Evolutionary conservation across 2,888 invertebrate genomes (phyloP).

Genomic region (Rotaria macrura): DNA sequence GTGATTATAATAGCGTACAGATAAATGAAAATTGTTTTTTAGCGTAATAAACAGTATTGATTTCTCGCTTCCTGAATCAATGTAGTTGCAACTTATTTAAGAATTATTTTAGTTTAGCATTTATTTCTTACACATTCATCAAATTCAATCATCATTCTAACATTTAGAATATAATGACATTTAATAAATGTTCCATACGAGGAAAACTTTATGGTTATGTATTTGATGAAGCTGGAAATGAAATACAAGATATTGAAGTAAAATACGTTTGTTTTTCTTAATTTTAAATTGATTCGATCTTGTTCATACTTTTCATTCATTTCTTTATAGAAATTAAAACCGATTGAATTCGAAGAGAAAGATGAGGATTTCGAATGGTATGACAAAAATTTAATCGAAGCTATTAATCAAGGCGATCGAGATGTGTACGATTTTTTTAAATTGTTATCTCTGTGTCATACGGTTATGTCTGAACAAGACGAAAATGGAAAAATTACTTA

Average conservation of each 20-base stretch:
- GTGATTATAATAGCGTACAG: too few species aligned
- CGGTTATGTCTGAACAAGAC: slow-evolving; percentile 93
- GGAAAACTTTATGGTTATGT: slow-evolving; percentile 71
- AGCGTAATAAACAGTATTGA: too few species aligned
- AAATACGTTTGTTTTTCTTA: slow-evolving; percentile 52
- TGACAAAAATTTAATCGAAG: slow-evolving; percentile 71
- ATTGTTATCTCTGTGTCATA: slow-evolving; percentile 85
- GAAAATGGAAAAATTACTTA: slow-evolving; percentile 59
- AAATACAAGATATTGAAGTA: slow-evolving; percentile 20
- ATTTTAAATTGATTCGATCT: too few species aligned
- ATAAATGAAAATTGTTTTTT: too few species aligned
- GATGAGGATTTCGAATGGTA: slow-evolving; percentile 68
- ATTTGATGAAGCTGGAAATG: slow-evolving; percentile 63
- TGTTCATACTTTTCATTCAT: too few species aligned
- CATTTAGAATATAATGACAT: slow-evolving; percentile 99
- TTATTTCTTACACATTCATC: too few species aligned
- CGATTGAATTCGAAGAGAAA: background rate
- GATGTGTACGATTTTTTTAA: slow-evolving; percentile 77
- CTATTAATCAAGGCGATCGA: slow-evolving; percentile 62
- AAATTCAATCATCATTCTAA: too few species aligned
- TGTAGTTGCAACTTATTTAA: too few species aligned
- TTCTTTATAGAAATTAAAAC: slow-evolving; percentile 65
- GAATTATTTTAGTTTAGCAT: too few species aligned
- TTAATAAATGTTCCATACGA: slow-evolving; percentile 92
- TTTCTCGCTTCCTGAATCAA: too few species aligned